Base-by-base conservation (phyloP, 2,113 vertebrate species). In the Dipodomys merriami region DNA sequence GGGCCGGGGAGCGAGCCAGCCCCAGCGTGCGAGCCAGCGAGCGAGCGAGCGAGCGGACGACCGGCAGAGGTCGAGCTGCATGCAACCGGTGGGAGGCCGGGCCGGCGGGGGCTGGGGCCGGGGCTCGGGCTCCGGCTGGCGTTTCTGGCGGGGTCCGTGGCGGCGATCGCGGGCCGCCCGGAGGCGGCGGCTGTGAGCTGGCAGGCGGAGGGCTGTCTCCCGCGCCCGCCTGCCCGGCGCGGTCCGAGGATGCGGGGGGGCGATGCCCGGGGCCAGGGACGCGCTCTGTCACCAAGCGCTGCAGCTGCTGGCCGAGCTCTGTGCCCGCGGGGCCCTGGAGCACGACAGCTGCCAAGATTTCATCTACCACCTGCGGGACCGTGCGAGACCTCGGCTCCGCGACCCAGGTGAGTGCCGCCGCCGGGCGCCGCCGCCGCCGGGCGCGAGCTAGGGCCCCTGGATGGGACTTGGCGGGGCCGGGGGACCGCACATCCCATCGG, bases 201-300 rank as follows among this genome's bases (percentile, higher is more conserved):
- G 98, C 97, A 97, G 97, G 98, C 98, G 98, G 98, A 98, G 96
- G 96, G 98, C 78, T 96, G 97, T 97, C 97, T 97, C 93, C 96
- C 96, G 96, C 93, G 97, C 94, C 97, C 97, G 97, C 97, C 96
- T 97, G 98, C 98, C 97, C 95, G 98, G 97, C 98, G 98, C 97
- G 98, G 96, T 96, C 94, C 98, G 98, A 99, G 99, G 99, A 99
- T 99, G 99, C 99, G 99, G 98, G 98, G 98, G 99, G 99, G 99
- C 99, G 99, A 99, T 99, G 99, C 99, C 99, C 98, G 99, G 98
- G 98, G 99, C 99, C 99, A 99, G 98, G 99, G 99, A 99, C 98
- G 99, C 99, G 99, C 99, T 99, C 98, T 99, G 99, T 99, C 99
- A 99, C 98, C 99, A 98, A 98, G 99, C 99, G 97, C 99, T 99